Percentiles rank a stretch among this genome's conserved stretches.
phyloP scores from a whole-genome alignment of 2,113 vertebrate genomes.

The Equus quagga region DNA sequence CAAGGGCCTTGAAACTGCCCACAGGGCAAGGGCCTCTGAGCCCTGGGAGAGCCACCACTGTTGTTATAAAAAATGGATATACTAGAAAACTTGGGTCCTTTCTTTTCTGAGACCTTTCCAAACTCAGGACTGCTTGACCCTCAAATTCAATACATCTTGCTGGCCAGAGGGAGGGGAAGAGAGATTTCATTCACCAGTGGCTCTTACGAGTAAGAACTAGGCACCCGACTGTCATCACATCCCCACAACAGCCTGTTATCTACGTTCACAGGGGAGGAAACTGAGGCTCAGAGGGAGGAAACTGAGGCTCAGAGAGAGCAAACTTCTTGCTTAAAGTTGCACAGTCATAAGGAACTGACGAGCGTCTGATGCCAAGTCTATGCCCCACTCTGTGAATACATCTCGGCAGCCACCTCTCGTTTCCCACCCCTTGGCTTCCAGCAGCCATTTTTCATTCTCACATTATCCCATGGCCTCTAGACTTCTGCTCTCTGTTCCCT shows the following conservation, averaged over 20 bases:
- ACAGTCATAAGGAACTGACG: not conserved
- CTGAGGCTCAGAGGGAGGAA: not conserved
- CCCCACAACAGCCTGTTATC: not conserved
- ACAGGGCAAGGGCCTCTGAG: not conserved
- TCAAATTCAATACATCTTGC: not conserved
- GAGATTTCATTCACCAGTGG: not conserved
- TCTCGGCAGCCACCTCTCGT: not conserved
- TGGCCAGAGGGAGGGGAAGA: not conserved
- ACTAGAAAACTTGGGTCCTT: not conserved
- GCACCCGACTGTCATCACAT: not conserved
- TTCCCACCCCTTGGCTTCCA: not conserved
- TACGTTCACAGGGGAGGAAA: not conserved
- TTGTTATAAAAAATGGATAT: not conserved
- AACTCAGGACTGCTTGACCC: not conserved
- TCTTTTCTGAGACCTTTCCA: not conserved
- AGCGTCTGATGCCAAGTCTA: not conserved
- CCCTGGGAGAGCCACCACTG: not conserved
- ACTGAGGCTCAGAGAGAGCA: not conserved
- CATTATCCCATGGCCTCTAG: not conserved
- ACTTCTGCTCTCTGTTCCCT: not conserved
- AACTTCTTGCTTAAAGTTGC: not conserved
- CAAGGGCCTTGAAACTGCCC: not conserved
- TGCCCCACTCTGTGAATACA: rapidly evolving
- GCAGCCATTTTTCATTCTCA: not conserved
- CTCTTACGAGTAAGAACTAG: not conserved